Base-by-base conservation (phyloP, 2,113 vertebrate genomes). In the Loxodonta africana region DNA sequence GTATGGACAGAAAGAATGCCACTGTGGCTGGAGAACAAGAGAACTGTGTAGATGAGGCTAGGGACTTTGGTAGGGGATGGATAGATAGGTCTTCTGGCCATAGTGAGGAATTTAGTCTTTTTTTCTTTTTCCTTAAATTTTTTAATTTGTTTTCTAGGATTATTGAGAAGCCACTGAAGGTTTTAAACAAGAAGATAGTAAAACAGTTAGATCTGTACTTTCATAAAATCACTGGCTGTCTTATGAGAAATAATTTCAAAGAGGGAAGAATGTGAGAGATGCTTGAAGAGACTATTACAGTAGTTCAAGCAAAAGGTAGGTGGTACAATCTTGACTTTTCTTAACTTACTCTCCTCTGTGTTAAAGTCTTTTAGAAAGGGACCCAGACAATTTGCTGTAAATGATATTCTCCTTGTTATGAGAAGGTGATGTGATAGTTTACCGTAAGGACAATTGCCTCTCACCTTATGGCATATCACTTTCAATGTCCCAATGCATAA, bases 381-480 rank as follows among this genome's bases (percentile, higher is more conserved):
- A 96, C 51, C 37, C 15, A 71, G 21, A 17, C 51, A 90, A 14
- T 67, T 94, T 57, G 74, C 25, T 37, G 6, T 86, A 62, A n/a
- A 67, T 62, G 69, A 77, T 46, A 89, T 53, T 80, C 37, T 83
- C 17, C n/a, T 80, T 74, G 46, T 92, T 8, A 82, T 76, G 76
- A 62, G 44, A 89, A 96, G 93, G 37, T 91, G 41, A 83, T 48
- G 8, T 18, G 28, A 46, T 69, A 69, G 8, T 78, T 96, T 69
- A 80, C 78, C 67, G 74, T 46, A 86, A 93, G 33, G 53, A 67
- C 78, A 91, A 63, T 86, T 89, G 17, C n/a, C 95, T 96, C 87
- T 88, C 28, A 51, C 41, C 6, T 0, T 80, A 44, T 57, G 76
- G 21, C 21, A 2, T 81, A 57, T 90, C 30, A 74, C 51, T 82